Conservation (phyloP, 2,888 invertebrate species). For the Gerosis bhagava region DNA sequence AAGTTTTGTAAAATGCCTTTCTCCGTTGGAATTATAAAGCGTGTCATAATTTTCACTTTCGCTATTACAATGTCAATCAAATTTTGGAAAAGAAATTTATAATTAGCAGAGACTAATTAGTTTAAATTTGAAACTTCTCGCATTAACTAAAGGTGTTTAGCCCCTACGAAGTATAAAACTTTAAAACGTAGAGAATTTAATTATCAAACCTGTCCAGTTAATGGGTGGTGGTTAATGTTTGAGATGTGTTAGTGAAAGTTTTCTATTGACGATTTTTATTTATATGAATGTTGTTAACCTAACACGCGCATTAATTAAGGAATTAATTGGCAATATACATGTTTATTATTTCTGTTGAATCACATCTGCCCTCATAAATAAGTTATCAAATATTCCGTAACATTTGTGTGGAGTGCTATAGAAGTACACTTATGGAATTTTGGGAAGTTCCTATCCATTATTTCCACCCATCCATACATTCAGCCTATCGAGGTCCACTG, state of each 20-base stretch:
- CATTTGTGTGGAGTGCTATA: no score
- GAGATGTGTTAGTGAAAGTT: slow-evolving; percentile 10
- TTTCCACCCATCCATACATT: no score
- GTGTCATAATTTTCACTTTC: slow-evolving; percentile 75
- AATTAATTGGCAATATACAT: slow-evolving; percentile 11
- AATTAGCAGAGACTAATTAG: slow-evolving; percentile 65
- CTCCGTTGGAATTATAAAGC: slow-evolving; percentile 70
- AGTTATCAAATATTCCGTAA: no score
- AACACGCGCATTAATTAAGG: slow-evolving; percentile 7
- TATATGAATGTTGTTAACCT: no score
- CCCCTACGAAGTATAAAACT: background rate
- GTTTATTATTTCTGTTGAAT: slow-evolving; percentile 12
- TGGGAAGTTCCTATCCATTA: no score
- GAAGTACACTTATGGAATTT: no score
- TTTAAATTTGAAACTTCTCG: slow-evolving; percentile 46
- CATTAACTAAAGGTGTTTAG: slow-evolving; percentile 27
- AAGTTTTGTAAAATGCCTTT: slow-evolving; percentile 59
- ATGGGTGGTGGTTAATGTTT: slow-evolving; percentile 2
- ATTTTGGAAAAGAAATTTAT: slow-evolving; percentile 61
- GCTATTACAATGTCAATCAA: slow-evolving; percentile 67
- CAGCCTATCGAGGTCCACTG: no score
- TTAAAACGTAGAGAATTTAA: no score
- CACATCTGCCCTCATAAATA: slow-evolving; percentile 11
- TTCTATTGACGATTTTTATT: background rate
- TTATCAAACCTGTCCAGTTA: background rate